These are phyloP conservation scores for Platycercus adscitus DNA, from an alignment of 2,113 vertebrate species.

Conservation along the genomic window DNA sequence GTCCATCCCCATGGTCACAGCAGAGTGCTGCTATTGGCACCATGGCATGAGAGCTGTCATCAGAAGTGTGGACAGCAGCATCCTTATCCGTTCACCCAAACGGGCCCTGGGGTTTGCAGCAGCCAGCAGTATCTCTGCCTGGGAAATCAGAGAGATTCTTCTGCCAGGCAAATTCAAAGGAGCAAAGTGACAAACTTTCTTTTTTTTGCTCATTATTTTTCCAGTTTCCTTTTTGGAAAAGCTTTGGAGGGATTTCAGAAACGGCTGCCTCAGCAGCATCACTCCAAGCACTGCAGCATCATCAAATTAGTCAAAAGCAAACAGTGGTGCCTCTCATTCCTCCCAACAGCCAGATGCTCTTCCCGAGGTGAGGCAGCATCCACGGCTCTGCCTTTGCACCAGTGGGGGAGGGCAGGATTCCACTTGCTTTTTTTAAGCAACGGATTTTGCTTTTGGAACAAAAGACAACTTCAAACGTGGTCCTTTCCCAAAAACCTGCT, in stretches of 20 bases:
- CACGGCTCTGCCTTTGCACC: not conserved
- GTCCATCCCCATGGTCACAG: accelerated
- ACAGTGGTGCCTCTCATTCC: constrained; percentile 62
- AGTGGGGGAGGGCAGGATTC: constrained; percentile 30
- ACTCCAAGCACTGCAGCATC: constrained; percentile 55
- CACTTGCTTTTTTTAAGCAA: not conserved
- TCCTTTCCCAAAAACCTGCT: not conserved
- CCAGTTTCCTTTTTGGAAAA: constrained; percentile 18
- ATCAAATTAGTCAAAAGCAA: constrained; percentile 69
- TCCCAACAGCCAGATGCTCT: constrained; percentile 59
- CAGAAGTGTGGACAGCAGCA: accelerated
- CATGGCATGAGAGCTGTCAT: accelerated
- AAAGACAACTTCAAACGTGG: accelerated
- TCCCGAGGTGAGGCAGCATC: constrained; percentile 25
- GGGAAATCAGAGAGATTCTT: not conserved
- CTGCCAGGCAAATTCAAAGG: constrained; percentile 18
- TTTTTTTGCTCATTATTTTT: not conserved
- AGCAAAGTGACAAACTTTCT: not conserved
- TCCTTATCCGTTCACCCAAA: not conserved
- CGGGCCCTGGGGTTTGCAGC: not conserved
- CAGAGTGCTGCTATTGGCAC: accelerated
- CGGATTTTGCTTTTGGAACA: not conserved
- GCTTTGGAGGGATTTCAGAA: constrained; percentile 60
- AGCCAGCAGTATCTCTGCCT: not conserved
- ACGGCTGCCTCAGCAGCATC: constrained; percentile 67